Conservation (phyloP, 2,113 vertebrate species). For the Microcebus tavaratra region DNA sequence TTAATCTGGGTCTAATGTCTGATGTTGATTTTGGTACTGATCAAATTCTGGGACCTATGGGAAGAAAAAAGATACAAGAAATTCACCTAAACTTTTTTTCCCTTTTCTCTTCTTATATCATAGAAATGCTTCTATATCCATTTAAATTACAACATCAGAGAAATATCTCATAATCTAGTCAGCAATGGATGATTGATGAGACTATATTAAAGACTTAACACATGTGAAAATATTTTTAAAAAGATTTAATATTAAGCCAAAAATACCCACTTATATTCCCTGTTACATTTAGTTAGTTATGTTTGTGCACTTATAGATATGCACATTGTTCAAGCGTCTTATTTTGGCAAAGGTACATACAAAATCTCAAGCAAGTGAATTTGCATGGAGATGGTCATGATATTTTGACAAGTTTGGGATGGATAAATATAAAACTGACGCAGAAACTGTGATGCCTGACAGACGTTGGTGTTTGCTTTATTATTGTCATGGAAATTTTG, state of each 20-base stretch:
- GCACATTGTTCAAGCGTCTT: constrained; percentile 24
- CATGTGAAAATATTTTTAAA: not conserved
- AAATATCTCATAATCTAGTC: not conserved
- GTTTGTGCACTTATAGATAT: not conserved
- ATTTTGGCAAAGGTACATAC: constrained; percentile 48
- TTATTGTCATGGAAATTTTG: constrained; percentile 74
- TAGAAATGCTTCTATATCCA: not conserved
- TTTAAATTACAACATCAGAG: not conserved
- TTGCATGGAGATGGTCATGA: constrained; percentile 29
- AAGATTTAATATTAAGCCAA: not conserved
- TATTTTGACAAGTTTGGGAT: constrained; percentile 70
- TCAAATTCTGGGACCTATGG: not conserved
- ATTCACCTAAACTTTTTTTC: not conserved
- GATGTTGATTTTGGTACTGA: not conserved
- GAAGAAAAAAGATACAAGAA: not conserved
- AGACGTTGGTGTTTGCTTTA: constrained; percentile 68
- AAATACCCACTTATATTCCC: not conserved
- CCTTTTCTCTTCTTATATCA: not conserved
- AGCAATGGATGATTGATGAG: not conserved
- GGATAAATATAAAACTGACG: constrained; percentile 64
- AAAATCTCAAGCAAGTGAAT: constrained; percentile 58
- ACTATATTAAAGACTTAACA: not conserved
- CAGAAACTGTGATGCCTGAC: constrained; percentile 57
- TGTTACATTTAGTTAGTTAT: not conserved
- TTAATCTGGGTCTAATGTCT: not conserved